Evolutionary conservation across 1,140 invertebrate species (phyloP).

Genomic region (Armadillidium nasatum): DNA sequence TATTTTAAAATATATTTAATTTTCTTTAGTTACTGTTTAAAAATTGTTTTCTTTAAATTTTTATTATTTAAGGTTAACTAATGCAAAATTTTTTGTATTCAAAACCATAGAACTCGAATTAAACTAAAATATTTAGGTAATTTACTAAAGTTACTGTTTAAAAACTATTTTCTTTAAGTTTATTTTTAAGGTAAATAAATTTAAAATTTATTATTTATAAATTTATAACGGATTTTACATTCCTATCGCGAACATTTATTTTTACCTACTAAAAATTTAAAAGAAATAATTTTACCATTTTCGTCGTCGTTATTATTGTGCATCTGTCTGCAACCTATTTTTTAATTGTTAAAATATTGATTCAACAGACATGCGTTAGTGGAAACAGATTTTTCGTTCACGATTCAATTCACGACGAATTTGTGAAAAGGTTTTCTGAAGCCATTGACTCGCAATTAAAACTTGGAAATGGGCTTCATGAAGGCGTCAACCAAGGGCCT

Average conservation of each 20-base stretch:
- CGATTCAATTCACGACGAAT: slow-evolving; percentile 73
- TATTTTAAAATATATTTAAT: not conserved
- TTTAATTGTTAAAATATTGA: too few species aligned
- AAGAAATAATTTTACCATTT: too few species aligned
- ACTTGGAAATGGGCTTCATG: slow-evolving; percentile 72
- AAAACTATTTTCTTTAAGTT: not conserved
- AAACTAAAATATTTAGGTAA: not conserved
- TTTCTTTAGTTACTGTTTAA: not conserved
- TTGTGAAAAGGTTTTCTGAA: slow-evolving; percentile 67
- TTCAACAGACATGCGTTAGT: slow-evolving; percentile 81
- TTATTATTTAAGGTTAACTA: too few species aligned
- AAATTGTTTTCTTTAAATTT: not conserved
- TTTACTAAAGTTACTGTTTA: slow-evolving; percentile 3
- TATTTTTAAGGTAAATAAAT: too few species aligned
- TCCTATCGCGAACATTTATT: too few species aligned
- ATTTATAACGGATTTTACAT: too few species aligned
- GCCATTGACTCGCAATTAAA: slow-evolving; percentile 65
- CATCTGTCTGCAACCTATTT: too few species aligned
- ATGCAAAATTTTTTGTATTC: not conserved
- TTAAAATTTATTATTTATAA: too few species aligned
- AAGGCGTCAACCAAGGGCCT: slow-evolving; percentile 76
- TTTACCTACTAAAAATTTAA: too few species aligned
- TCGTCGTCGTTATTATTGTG: too few species aligned
- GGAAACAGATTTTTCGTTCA: slow-evolving; percentile 92
- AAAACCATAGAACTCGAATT: not conserved